Evolutionary conservation across 2,797 vertebrate species (phyloP), one percentile per base, ranked within the genome.

Genomic region (Callimico goeldii): DNA sequence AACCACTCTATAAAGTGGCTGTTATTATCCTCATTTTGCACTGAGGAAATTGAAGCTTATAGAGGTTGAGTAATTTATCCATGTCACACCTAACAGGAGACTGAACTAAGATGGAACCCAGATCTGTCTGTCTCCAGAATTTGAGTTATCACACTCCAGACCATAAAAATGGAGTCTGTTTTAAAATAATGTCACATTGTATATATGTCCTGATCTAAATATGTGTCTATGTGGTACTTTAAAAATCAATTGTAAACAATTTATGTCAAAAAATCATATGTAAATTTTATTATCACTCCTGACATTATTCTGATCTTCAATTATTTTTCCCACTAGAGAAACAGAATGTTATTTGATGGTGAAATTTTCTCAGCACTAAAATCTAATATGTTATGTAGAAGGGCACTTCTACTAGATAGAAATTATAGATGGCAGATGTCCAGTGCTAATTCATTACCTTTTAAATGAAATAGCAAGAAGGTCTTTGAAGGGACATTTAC

Each of bases 401-500:
- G 85, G 52, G 61, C 28, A 86, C 80, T 90, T 90, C 72, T 70
- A 83, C 87, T 90, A 91, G 80, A 83, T 64, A 94, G 94, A 85
- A 97, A 96, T 96, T 92, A 90, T 57, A 94, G 84, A 91, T 96
- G 91, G 84, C 88, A 95, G 76, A 81, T 91, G 73, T 97, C 96
- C 81, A 43, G 67, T 20, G 86, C 57, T 95, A 93, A 97, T 95
- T 94, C 90, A 94, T 88, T 82, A 70, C 75, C 95, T 97, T 96
- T 95, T 96, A 82, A 95, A 88, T 95, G 77, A 97, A 98, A 94
- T 83, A 96, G 84, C 77, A 88, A 96, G 77, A 94, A 88, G 57
- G 73, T 90, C 95, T 97, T 97, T 96, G 91, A 96, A 96, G 77
- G 85, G 84, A 97, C 94, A 96, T 96, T 94, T 91, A 93, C 26